Base-by-base conservation (phyloP, 1,140 invertebrate species). In the Euwallacea fornicatus region DNA sequence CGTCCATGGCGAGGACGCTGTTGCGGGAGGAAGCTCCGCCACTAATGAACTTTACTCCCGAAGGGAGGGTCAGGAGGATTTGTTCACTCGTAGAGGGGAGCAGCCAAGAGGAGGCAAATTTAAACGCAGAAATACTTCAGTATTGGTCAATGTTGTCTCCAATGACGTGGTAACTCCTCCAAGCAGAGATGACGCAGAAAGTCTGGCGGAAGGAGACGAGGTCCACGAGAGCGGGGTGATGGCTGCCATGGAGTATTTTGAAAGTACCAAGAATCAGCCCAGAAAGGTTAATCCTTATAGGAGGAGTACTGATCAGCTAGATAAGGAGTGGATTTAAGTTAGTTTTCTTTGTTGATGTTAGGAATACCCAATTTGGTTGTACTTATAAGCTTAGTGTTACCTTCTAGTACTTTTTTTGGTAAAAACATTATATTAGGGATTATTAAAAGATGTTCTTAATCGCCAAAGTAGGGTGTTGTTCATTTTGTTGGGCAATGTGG, bases 241-340 rank as follows among this genome's bases (percentile, higher is more conserved):
- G 9, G 69, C 69, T 42, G 69, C 69, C 42, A 60, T 71, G 69
- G 62, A 71, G 46, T 71, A 66, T 41, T 71, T 66, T 66, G 69
- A 71, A 42, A 59, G 13, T 15, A 65, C 15, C 7, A 71, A 71
- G 69, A 63, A 71, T 13, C 63, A 60, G 41, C 54, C 55, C 10
- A 71, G 66, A 54, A 71, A 66, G 44, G 46, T 46, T 8, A 33
- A 63, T n/a, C 69, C 69, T 8, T 71, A 71, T 59, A 61, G 41
- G 16, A 53, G 65, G 33, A 58, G 64, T 53, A 11, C 53, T 7
- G 71, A 72, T 4, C 21, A 68, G 10, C 7, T 72, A 42, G 71
- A 72, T 41, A 56, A 68, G 7, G 65, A 72, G n/a, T 72, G 65
- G 64, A 33, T 72, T 13, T 72, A 72, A 66, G 50, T 44, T 61